These are phyloP conservation scores for Plagodis pulveraria DNA, from an alignment of 2,888 invertebrate species.

Conservation along the genomic window DNA sequence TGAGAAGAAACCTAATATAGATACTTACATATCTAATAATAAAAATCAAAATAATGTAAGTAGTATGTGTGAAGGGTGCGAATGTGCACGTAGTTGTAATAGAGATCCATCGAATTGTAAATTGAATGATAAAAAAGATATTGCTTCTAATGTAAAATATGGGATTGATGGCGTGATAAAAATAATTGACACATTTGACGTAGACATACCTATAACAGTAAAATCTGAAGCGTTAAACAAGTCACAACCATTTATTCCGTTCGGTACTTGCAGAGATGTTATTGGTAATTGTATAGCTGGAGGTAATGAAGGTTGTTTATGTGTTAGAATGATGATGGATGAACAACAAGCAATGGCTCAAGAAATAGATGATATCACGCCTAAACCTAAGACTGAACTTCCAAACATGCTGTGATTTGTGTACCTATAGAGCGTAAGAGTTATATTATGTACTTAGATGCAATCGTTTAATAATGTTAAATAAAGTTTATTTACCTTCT, in stretches of 20 bases:
- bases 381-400: slow-evolving; percentile 51
- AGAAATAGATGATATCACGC: slow-evolving; percentile 76
- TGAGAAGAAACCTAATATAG: not conserved
- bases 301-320: slow-evolving; percentile 71
- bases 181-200: slow-evolving; percentile 63
- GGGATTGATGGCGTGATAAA: slow-evolving; percentile 65
- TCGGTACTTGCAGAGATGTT: slow-evolving; percentile 70
- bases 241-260: slow-evolving; percentile 46
- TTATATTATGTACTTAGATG: slow-evolving; percentile 20
- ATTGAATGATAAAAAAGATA: slow-evolving; percentile 13
- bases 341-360: slow-evolving; percentile 64
- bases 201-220: slow-evolving; percentile 44
- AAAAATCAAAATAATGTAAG: slow-evolving; percentile 18
- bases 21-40: not conserved
- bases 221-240: slow-evolving; percentile 20
- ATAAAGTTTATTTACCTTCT: slow-evolving; percentile 15
- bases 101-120: slow-evolving; percentile 21
- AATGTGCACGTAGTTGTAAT: slow-evolving; percentile 48
- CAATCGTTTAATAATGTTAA: slow-evolving; percentile 2
- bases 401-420: slow-evolving; percentile 35
- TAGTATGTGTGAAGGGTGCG: slow-evolving; percentile 50
- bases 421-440: slow-evolving; percentile 26
- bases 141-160: slow-evolving; percentile 56
- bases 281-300: slow-evolving; percentile 75
- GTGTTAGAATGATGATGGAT: slow-evolving; percentile 71